phyloP scores from a whole-genome alignment of 2,113 vertebrate species.

The Acrocephalus arundinaceus region DNA sequence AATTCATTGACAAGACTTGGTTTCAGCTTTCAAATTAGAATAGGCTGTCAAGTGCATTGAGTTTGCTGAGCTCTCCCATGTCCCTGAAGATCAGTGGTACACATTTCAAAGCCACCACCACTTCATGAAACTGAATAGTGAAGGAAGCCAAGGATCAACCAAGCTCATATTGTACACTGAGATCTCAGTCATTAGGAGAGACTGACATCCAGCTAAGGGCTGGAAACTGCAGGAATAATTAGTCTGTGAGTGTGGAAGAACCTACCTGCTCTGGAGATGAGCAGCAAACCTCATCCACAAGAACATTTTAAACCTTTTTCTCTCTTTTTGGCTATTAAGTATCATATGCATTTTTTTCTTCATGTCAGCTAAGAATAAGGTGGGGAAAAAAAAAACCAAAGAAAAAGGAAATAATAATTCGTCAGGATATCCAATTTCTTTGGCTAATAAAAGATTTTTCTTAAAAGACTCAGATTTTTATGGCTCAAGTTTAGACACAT shows the following conservation, averaged over 20 bases:
- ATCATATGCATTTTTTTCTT: neutral
- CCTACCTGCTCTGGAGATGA: neutral
- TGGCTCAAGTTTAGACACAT: neutral
- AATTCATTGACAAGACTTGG: neutral
- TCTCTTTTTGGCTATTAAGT: neutral
- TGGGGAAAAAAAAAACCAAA: neutral
- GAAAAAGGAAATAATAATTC: too few relatives aligned
- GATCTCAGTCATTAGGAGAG: neutral
- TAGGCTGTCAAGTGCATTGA: neutral
- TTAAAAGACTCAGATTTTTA: neutral
- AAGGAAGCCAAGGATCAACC: neutral
- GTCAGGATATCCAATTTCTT: neutral
- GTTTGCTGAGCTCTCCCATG: slow-evolving; percentile 7
- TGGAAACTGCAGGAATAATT: neutral
- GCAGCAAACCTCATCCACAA: neutral
- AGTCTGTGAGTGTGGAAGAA: neutral
- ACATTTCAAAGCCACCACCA: neutral
- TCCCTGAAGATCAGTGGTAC: neutral
- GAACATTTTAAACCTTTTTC: neutral
- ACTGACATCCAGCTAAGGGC: neutral
- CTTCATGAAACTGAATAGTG: neutral
- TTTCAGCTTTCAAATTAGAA: slow-evolving; percentile 45
- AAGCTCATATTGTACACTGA: neutral
- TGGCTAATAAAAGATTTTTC: neutral
- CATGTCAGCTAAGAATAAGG: neutral